Base-by-base conservation (phyloP, 2,797 vertebrate genomes). In the Ibycter americanus region DNA sequence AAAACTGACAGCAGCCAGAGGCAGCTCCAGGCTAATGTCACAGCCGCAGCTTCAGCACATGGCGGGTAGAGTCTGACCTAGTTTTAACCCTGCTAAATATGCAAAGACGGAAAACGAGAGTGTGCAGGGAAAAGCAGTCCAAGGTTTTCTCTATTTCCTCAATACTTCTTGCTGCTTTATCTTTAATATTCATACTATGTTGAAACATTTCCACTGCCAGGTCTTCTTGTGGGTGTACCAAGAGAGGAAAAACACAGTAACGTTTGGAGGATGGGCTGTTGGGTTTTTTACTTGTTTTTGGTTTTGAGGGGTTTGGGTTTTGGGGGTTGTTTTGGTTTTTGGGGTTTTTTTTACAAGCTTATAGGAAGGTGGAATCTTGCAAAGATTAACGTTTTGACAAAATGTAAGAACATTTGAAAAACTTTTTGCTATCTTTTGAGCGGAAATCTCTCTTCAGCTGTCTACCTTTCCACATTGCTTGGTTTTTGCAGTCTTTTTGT, bases 71-170 rank as follows among this genome's bases (percentile, higher is more conserved):
- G 58, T 51, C 78, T 96, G 97, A 95, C 95, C 94, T 96, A 96
- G 90, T 96, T 96, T 62, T 97, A 97, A 97, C 92, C 85, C 73
- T 88, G 82, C 21, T 91, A 93, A 97, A 91, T 86, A 97, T 88
- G 71, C 68, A 90, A 80, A 74, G 79, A 55, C 42, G 92, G 86
- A 91, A 77, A 79, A 92, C 0, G 2, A 91, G 49, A 68, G 11
- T 0, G 1, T 29, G 81, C 0, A 7, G 44, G 70, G 81, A 49
- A 68, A 80, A 83, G 66, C 77, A 49, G 27, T 10, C 47, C n/a
- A 59, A 55, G 51, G 18, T 59, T 61, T 87, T 31, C 36, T 68
- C 52, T 27, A 0, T 46, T 38, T 40, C 56, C 42, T 82, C 22
- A 6, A 15, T 25, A 23, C 15, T 78, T 87, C 68, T 62, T 96